phyloP scores from a whole-genome alignment of 2,888 invertebrate species.

The Homarus gammarus region DNA sequence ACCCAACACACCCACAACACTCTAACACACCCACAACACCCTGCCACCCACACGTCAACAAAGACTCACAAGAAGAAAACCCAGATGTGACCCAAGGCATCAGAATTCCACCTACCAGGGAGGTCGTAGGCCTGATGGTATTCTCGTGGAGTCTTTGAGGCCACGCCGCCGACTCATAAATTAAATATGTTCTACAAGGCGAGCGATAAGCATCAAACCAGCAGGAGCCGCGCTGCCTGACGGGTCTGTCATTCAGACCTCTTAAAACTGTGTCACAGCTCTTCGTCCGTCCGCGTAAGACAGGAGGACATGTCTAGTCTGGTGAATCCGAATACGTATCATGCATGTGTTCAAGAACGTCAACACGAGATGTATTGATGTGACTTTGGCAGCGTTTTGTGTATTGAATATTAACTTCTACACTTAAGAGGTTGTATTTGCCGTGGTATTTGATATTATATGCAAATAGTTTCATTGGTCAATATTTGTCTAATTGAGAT shows the following conservation, averaged over 20 bases:
- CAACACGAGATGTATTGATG: too few relatives aligned
- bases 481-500: too few relatives aligned
- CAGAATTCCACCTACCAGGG: background rate
- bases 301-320: background rate
- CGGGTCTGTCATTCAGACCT: background rate
- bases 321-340: too few relatives aligned
- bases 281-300: background rate
- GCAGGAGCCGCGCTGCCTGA: background rate
- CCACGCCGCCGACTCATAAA: slow-evolving; percentile 16
- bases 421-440: too few relatives aligned
- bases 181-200: slow-evolving; percentile 23
- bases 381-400: too few relatives aligned
- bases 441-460: too few relatives aligned
- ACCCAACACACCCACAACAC: too few relatives aligned
- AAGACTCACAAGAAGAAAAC: background rate
- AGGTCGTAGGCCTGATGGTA: slow-evolving; percentile 20
- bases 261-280: background rate
- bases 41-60: background rate
- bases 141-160: background rate
- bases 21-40: too few relatives aligned
- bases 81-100: background rate
- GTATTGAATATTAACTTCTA: too few relatives aligned
- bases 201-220: background rate
- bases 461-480: too few relatives aligned
- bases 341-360: too few relatives aligned